phyloP scores from a whole-genome alignment of 2,888 invertebrate genomes.

The Oeneis ivallda region DNA sequence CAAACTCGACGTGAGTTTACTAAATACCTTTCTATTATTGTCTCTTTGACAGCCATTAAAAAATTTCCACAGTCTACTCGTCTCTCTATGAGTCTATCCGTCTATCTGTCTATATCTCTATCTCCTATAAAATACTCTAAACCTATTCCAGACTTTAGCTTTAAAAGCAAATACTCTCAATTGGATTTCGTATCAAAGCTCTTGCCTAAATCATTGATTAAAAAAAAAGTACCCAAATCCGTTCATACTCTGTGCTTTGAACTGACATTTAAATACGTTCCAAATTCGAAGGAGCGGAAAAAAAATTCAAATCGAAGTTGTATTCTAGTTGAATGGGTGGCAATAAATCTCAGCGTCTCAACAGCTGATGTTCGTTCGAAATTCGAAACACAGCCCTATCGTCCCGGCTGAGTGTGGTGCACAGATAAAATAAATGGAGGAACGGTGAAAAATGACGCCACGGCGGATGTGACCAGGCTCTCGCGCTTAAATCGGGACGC shows the following conservation, averaged over 20 bases:
- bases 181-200: not conserved
- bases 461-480: not conserved
- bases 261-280: slow-evolving; percentile 29
- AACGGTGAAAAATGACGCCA: slow-evolving; percentile 78
- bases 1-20: too few relatives aligned
- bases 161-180: not conserved
- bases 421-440: slow-evolving; percentile 81
- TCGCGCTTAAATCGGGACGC: not conserved
- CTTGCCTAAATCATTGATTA: not conserved
- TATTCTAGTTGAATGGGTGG: slow-evolving; percentile 71
- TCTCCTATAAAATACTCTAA: too few relatives aligned
- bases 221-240: slow-evolving; percentile 6
- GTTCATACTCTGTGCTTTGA: slow-evolving; percentile 18
- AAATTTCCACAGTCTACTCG: too few relatives aligned
- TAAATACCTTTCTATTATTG: too few relatives aligned
- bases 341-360: slow-evolving; percentile 77
- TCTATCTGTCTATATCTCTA: not conserved
- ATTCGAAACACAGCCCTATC: slow-evolving; percentile 67
- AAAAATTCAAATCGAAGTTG: slow-evolving; percentile 63
- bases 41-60: too few relatives aligned
- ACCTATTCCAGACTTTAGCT: not conserved
- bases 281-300: slow-evolving; percentile 29
- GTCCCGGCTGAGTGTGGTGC: slow-evolving; percentile 70
- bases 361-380: slow-evolving; percentile 75
- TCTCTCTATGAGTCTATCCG: too few relatives aligned